These are phyloP conservation scores for Gymnogyps californianus DNA, from an alignment of 2,113 vertebrate species.

Conservation along the genomic window DNA sequence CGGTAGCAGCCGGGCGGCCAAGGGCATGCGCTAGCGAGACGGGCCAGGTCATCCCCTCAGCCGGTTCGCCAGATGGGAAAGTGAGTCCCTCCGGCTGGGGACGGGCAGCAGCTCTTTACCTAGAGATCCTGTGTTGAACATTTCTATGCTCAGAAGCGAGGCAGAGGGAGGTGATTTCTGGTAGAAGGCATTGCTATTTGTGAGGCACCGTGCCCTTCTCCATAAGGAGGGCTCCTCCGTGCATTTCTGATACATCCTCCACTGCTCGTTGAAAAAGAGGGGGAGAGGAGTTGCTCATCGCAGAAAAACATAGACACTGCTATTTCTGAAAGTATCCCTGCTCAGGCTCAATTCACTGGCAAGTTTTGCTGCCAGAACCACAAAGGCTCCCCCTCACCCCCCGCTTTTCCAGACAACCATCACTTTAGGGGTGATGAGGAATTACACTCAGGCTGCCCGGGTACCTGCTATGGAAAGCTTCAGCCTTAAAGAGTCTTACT, in stretches of 20 bases:
- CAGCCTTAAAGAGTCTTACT: not conserved
- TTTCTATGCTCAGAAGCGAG: rapidly evolving
- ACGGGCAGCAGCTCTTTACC: not conserved
- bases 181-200: not conserved
- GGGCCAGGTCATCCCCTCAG: not conserved
- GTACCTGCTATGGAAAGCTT: not conserved
- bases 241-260: not conserved
- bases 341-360: not conserved
- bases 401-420: not conserved
- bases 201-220: not conserved
- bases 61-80: rapidly evolving
- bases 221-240: not conserved
- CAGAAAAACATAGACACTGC: not conserved
- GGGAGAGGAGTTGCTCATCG: not conserved
- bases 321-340: not conserved
- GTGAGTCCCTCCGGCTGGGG: not conserved
- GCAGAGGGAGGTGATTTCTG: not conserved
- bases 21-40: not conserved
- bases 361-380: not conserved
- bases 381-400: not conserved
- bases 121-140: not conserved
- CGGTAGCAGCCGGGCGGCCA: not conserved
- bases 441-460: rapidly evolving
- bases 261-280: not conserved
- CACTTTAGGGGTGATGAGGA: not conserved